A percentile compares a stretch with the other conserved stretches of the same genome.
Evolutionary conservation across 2,888 invertebrate genomes (phyloP).

Genomic region (Ennomos erosarius): DNA sequence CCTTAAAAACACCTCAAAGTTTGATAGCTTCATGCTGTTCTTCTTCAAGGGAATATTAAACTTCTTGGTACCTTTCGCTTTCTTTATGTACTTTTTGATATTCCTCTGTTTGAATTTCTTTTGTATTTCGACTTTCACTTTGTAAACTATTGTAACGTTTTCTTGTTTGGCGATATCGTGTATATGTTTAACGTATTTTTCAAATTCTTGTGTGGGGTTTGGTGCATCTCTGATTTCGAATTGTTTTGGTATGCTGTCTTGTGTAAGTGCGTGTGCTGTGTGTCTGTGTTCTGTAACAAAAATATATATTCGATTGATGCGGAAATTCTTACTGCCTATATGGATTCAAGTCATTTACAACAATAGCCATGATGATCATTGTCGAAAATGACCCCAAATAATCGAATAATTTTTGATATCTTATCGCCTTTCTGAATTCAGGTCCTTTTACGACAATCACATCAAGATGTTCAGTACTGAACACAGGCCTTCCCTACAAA

Average conservation of each 20-base stretch:
- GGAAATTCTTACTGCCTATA: too few relatives aligned
- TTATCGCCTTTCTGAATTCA: too few relatives aligned
- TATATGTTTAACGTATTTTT: conserved; percentile 60
- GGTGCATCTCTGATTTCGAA: conserved; percentile 62
- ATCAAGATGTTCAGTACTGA: too few relatives aligned
- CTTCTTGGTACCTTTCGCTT: conserved; percentile 59
- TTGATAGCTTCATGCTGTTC: conserved; percentile 72
- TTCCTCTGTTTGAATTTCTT: conserved; percentile 41
- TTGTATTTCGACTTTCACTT: conserved; percentile 60
- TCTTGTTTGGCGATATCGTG: conserved; percentile 57
- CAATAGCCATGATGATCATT: too few relatives aligned
- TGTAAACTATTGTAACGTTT: conserved; percentile 62
- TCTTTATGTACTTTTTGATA: conserved; percentile 47
- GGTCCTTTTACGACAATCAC: too few relatives aligned
- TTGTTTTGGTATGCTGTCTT: conserved; percentile 60
- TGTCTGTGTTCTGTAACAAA: conserved; percentile 45
- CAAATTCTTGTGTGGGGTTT: conserved; percentile 56
- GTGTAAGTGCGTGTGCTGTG: conserved; percentile 45
- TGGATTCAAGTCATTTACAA: too few relatives aligned
- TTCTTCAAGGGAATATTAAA: conserved; percentile 74
- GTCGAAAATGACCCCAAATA: too few relatives aligned
- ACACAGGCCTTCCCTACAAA: too few relatives aligned
- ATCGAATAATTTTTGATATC: too few relatives aligned
- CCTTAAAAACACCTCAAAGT: conserved; percentile 66
- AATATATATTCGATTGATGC: background rate